A percentile compares a stretch with the other conserved stretches of the same genome.
Evolutionary conservation across 2,888 invertebrate genomes (phyloP).

Genomic region (Tetramorium bicarinatum): DNA sequence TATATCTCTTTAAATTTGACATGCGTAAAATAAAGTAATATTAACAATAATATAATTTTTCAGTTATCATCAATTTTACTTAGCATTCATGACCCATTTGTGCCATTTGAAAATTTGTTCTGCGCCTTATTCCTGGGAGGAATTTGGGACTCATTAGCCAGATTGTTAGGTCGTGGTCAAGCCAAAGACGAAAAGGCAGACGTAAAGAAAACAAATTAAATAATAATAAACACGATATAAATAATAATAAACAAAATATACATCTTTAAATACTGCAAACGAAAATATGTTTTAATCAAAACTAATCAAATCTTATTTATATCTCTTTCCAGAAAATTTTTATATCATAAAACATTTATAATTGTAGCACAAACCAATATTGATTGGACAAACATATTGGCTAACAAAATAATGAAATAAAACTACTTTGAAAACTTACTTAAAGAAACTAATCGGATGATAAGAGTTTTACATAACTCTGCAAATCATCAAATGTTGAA

Average conservation of each 20-base stretch:
- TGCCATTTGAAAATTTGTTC: slow-evolving; percentile 99
- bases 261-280: slow-evolving; percentile 18
- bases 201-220: slow-evolving; percentile 93
- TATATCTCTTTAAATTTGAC: background rate
- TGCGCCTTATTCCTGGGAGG: slow-evolving; percentile 99
- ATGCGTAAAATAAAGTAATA: background rate
- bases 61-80: slow-evolving; percentile 97
- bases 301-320: slow-evolving; percentile 13
- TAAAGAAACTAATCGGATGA: slow-evolving; percentile 66
- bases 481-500: slow-evolving; percentile 71
- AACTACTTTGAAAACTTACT: slow-evolving; percentile 22
- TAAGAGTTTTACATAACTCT: slow-evolving; percentile 61
- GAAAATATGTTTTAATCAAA: background rate
- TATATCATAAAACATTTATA: background rate
- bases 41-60: slow-evolving; percentile 53
- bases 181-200: slow-evolving; percentile 94
- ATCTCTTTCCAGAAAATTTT: slow-evolving; percentile 21
- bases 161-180: slow-evolving; percentile 94
- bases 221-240: slow-evolving; percentile 85
- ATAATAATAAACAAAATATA: slow-evolving; percentile 58
- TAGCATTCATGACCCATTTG: slow-evolving; percentile 99
- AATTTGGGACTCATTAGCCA: slow-evolving; percentile 98
- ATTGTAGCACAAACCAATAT: background rate
- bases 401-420: slow-evolving; percentile 22
- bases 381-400: slow-evolving; percentile 24